Evolutionary conservation across 53 echinoderm and acorn worm species (phyloP).

Genomic region (Henricia sp.): DNA sequence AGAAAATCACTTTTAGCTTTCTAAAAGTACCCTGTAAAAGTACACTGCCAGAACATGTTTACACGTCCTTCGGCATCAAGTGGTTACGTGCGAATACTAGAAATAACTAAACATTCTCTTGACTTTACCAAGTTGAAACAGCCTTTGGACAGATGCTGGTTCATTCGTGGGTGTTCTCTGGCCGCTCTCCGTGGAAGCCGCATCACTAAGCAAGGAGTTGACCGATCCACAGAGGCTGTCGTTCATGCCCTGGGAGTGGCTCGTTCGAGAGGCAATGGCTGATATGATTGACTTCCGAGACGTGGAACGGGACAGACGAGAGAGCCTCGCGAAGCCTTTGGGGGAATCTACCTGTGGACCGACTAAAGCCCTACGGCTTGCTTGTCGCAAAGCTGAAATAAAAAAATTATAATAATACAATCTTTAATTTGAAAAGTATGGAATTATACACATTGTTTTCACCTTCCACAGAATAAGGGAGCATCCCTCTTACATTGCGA

Average conservation of each 20-base stretch:
- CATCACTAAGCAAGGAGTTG: conserved; percentile 47
- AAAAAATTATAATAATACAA: no score
- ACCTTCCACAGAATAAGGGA: no score
- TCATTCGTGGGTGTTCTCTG: conserved; percentile 68
- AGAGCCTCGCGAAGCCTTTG: conserved; percentile 61
- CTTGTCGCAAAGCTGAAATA: conserved; percentile 27
- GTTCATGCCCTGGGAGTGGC: conserved; percentile 16
- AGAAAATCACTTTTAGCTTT: no score
- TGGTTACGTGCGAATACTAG: no score
- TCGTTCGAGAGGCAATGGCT: conserved; percentile 34
- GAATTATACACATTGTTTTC: no score
- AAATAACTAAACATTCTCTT: no score
- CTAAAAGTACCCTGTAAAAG: no score
- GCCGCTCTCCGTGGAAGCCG: conserved; percentile 39
- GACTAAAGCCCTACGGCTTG: conserved; percentile 19
- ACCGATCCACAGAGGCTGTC: conserved; percentile 50
- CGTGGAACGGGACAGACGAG: conserved; percentile 54
- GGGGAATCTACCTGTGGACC: conserved; percentile 55
- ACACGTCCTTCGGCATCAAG: no score
- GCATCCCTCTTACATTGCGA: no score
- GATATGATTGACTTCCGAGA: conserved; percentile 40
- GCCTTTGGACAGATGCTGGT: conserved; percentile 47
- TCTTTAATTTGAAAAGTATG: no score
- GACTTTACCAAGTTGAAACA: conserved; percentile 66
- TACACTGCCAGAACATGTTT: no score